Evolutionary conservation across 2,113 vertebrate species (phyloP).

Genomic region (Anser cygnoides): DNA sequence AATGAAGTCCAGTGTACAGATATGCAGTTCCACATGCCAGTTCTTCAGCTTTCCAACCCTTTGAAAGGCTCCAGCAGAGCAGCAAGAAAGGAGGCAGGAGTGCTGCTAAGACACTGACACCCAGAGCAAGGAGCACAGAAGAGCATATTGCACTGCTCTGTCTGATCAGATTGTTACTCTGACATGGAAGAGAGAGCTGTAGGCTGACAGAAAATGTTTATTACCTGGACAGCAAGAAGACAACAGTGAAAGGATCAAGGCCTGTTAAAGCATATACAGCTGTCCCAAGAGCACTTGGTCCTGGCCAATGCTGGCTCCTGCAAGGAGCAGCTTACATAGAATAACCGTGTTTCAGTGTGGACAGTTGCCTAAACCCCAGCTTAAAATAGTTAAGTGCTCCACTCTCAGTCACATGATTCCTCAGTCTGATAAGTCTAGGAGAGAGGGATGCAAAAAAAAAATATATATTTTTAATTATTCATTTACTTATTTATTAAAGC

Average conservation of each 20-base stretch:
- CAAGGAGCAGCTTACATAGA: constrained; percentile 34
- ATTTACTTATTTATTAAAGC: too few species aligned
- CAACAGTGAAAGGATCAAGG: constrained; percentile 44
- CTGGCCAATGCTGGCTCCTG: constrained; percentile 54
- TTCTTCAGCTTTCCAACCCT: constrained; percentile 7
- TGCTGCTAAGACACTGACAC: neutral
- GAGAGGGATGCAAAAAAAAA: constrained; percentile 1
- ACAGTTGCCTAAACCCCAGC: constrained; percentile 67
- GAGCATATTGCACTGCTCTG: neutral
- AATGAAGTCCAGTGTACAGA: neutral
- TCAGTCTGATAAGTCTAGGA: neutral
- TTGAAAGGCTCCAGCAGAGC: neutral
- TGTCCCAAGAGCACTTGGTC: constrained; percentile 54
- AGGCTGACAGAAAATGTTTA: constrained; percentile 52
- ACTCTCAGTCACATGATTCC: neutral
- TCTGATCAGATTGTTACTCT: constrained; percentile 41
- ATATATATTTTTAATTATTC: neutral
- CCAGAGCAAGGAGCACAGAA: neutral
- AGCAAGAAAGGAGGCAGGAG: neutral
- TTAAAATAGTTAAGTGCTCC: constrained; percentile 58
- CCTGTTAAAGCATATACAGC: constrained; percentile 49
- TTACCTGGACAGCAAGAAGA: constrained; percentile 49
- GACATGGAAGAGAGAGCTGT: constrained; percentile 21
- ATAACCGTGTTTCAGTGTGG: constrained; percentile 57
- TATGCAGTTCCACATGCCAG: neutral